These are phyloP conservation scores for Bostrychus sinensis DNA, from an alignment of 2,113 vertebrate species.

Conservation along the genomic window DNA sequence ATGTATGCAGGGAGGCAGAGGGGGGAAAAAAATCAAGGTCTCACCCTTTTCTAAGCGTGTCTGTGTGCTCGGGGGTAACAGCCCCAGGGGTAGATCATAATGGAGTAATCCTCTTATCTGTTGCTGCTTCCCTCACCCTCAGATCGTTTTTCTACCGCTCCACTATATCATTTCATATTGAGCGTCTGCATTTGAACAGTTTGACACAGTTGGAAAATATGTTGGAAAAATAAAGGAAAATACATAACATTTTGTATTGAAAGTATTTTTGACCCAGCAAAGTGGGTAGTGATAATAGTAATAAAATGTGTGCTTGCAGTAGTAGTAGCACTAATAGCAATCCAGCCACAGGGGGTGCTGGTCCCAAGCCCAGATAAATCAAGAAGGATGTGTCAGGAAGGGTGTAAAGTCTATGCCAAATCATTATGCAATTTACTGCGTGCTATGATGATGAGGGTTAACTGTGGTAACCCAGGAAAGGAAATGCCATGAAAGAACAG, in stretches of 20 bases:
- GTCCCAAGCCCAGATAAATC: too few relatives aligned
- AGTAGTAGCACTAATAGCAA: too few relatives aligned
- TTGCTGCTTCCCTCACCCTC: slow-evolving; percentile 64
- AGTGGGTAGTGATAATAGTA: not conserved
- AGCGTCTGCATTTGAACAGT: slow-evolving; percentile 41
- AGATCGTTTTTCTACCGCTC: slow-evolving; percentile 61
- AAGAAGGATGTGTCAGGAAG: too few relatives aligned
- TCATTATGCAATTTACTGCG: too few relatives aligned
- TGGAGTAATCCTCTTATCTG: slow-evolving; percentile 81
- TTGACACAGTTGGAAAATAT: slow-evolving; percentile 46
- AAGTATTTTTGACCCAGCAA: not conserved
- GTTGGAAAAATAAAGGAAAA: slow-evolving; percentile 18
- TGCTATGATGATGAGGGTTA: too few relatives aligned
- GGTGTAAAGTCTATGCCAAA: too few relatives aligned
- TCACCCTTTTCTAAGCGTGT: slow-evolving; percentile 72
- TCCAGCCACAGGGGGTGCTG: too few relatives aligned
- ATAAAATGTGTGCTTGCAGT: not conserved
- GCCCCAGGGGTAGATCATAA: slow-evolving; percentile 75
- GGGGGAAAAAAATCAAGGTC: slow-evolving; percentile 64
- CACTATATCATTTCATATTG: slow-evolving; percentile 59
- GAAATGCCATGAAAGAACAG: too few relatives aligned
- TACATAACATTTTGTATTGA: not conserved
- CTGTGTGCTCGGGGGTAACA: slow-evolving; percentile 62
- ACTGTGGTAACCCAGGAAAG: too few relatives aligned
- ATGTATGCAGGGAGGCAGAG: slow-evolving; percentile 34